Base-by-base conservation (phyloP, 2,113 vertebrate species). In the Odobenus rosmarus region DNA sequence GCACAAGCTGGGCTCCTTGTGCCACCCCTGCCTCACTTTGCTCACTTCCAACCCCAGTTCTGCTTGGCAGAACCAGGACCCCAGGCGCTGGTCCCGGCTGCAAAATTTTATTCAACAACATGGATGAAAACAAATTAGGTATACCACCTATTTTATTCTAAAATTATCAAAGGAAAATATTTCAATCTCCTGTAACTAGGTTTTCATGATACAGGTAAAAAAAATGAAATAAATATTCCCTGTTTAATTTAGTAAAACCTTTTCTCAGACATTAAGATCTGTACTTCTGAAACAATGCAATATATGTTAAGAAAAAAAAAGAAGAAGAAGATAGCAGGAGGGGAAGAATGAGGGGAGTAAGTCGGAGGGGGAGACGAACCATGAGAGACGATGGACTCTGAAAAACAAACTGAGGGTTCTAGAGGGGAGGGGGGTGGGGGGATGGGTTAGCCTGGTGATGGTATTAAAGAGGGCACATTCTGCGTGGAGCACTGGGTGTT, bases 211-310 rank as follows among this genome's bases (percentile, higher is more conserved):
- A 9, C 16, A 59, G 36, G 24, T 31, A 7, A 51, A 84, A 69
- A 69, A 95, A 15, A 90, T 53, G 1, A 79, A 69, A 51, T 16
- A 64, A 82, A 84, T 62, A 87, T 46, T 79, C 13, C 88, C 72
- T 59, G 5, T 26, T 84, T 88, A 53, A 92, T 57, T 86, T 89
- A 74, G 67, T 80, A 93, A 95, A 90, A 88, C 1, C 15, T 69
- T 94, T 94, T 51, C 21, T 18, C 62, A 90, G 92, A 86, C 71
- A 2, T 90, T 36, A 93, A 90, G 39, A 39, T 39, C 39, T 39
- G 39, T 39, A 39, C 39, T 39, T 39, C 39, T 39, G 39, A 39
- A 39, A 39, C 39, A 39, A 39, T 39, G 39, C 39, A 39, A 39
- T 39, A 39, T 39, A 39, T 39, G 39, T 39, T 39, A 39, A 39